phyloP scores from a whole-genome alignment of 2,797 vertebrate genomes.

The Danio choprae region DNA sequence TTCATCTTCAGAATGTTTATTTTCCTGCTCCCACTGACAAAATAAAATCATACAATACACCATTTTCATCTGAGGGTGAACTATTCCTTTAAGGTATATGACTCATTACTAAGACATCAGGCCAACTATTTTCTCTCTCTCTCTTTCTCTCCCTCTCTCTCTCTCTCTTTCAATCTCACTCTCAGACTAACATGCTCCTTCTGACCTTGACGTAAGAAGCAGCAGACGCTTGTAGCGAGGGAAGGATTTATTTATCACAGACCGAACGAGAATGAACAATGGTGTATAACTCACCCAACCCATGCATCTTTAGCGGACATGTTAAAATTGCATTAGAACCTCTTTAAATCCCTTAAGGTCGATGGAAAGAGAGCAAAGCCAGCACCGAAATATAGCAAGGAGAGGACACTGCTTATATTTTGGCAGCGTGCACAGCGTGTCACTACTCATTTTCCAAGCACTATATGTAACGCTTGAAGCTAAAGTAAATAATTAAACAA shows the following conservation, averaged over 20 bases:
- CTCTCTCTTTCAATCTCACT: not conserved
- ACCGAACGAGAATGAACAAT: conserved; percentile 48
- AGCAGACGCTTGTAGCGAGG: conserved; percentile 73
- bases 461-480: conserved; percentile 33
- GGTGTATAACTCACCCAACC: not conserved
- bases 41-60: not conserved
- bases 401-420: conserved; percentile 12
- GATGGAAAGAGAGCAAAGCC: not conserved
- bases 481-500: conserved; percentile 42
- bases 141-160: too few relatives aligned
- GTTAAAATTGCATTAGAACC: conserved; percentile 14
- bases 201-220: conserved; percentile 69
- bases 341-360: conserved; percentile 3
- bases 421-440: not conserved
- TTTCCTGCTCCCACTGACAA: not conserved
- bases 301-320: conserved; percentile 7
- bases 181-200: not conserved
- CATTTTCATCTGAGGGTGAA: conserved; percentile 9
- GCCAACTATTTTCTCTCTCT: conserved; percentile 26
- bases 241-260: conserved; percentile 76
- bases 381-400: not conserved
- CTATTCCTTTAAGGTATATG: conserved; percentile 20
- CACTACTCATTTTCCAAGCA: conserved; percentile 2
- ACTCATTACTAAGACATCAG: conserved; percentile 33
- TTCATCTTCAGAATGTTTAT: not conserved